These are phyloP conservation scores for Melanostigma gelatinosum DNA, from an alignment of 2,113 vertebrate species.

Conservation along the genomic window DNA sequence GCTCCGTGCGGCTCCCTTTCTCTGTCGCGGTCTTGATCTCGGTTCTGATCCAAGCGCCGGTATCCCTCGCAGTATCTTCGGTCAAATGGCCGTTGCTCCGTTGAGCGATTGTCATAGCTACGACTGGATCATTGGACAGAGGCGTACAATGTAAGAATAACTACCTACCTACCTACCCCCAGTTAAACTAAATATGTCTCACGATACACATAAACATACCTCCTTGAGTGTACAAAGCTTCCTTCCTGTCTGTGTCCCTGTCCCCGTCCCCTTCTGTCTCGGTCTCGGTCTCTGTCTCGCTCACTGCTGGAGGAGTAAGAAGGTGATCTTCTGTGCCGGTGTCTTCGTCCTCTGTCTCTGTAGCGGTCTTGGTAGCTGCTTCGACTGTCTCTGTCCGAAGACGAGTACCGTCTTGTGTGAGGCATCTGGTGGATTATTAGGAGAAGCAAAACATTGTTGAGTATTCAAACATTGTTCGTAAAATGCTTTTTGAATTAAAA, in stretches of 20 bases:
- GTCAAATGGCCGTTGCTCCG: slow-evolving; percentile 88
- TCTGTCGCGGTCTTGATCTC: slow-evolving; percentile 84
- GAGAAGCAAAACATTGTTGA: not conserved
- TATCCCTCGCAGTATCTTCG: slow-evolving; percentile 91
- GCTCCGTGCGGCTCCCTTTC: slow-evolving; percentile 84
- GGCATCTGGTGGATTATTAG: slow-evolving; percentile 87
- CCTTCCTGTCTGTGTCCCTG: slow-evolving; percentile 78
- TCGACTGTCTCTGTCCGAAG: slow-evolving; percentile 94
- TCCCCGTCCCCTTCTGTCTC: slow-evolving; percentile 61
- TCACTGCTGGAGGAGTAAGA: slow-evolving; percentile 89
- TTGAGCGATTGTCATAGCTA: slow-evolving; percentile 90
- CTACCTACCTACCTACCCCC: not conserved
- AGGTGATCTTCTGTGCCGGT: slow-evolving; percentile 88
- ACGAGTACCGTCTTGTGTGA: slow-evolving; percentile 91
- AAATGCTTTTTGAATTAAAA: not conserved
- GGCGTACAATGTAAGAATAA: not conserved
- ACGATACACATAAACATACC: slow-evolving; percentile 60
- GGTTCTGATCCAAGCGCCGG: slow-evolving; percentile 88
- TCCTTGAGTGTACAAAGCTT: slow-evolving; percentile 80
- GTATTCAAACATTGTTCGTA: not conserved
- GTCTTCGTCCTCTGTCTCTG: slow-evolving; percentile 89
- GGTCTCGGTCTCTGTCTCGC: slow-evolving; percentile 61
- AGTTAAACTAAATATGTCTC: not conserved
- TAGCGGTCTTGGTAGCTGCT: slow-evolving; percentile 93
- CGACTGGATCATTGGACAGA: slow-evolving; percentile 57